Base-by-base conservation (phyloP, 2,888 invertebrate species). In the Pseudococcus jackbeardsleyi region DNA sequence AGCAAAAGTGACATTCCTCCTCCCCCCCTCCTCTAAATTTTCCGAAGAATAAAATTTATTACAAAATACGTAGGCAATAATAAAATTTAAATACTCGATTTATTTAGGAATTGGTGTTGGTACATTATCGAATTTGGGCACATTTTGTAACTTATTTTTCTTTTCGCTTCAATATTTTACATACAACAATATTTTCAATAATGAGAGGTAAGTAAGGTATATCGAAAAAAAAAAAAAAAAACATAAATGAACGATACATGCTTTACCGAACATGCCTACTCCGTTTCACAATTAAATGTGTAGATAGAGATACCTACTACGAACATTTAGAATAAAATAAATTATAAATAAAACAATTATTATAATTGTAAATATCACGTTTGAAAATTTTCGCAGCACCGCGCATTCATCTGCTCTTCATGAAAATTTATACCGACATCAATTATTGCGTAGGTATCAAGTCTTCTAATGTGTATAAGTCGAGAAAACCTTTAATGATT, bases 381-480 rank as follows among this genome's bases (percentile, higher is more conserved):
- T 68, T 68, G 26, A 68, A 68, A 26, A 3, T 0, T 68, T 68
- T 11, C 11, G 54, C 54, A 54, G 15, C 6, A 54, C 54, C 12
- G n/a, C 54, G n/a, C n/a, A 0, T 42, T 3, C 9, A 42, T 8
- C 9, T 8, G 42, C 42, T 42, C 42, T 3, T 42, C 5, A 42
- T 42, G 42, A 5, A 42, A 42, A n/a, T 54, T 17, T 15, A 86
- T 12, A 42, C n/a, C 39, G 9, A 42, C 9, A 0, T 79, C 39
- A 77, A 12, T 42, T 42, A n/a, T n/a, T n/a, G n/a, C n/a, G n/a
- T n/a, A 11, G 89, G 89, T 26, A 89, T 72, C 26, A 89, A n/a
- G 22, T 89, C 89, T n/a, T 89, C 89, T 39, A 89, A n/a, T 42
- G 88, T 85, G 68, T 88, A 89, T 42, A 77, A 82, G 15, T 89